A percentile compares a stretch with the other conserved stretches of the same genome.
Evolutionary conservation across 64 coral and sea anemone genomes (phyloP).

Genomic region (Stichodactyla mertensii): DNA sequence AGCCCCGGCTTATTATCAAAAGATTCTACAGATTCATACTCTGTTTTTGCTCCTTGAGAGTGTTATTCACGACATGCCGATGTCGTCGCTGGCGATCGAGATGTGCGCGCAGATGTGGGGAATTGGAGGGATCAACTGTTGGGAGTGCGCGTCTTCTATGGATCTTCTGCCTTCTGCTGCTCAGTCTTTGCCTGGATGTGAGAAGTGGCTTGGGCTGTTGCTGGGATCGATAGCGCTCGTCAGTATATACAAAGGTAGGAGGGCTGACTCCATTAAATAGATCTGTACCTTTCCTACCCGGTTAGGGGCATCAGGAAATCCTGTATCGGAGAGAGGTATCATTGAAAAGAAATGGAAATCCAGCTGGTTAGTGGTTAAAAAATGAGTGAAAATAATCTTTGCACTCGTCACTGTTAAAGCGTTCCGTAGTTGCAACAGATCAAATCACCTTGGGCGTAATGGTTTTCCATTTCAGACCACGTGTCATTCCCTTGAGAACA

Average conservation of each 20-base stretch:
- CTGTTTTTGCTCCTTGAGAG: conserved; percentile 72
- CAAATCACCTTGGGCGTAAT: too few species aligned
- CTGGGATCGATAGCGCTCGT: conserved; percentile 82
- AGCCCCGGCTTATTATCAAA: conserved; percentile 70
- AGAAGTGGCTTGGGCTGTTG: conserved; percentile 79
- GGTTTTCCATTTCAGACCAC: too few species aligned
- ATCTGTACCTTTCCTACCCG: too few species aligned
- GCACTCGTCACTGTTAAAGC: too few species aligned
- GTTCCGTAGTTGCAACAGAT: too few species aligned
- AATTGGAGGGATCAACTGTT: conserved; percentile 74
- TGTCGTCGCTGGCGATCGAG: conserved; percentile 75
- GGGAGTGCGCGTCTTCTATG: conserved; percentile 65
- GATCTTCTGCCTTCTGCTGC: conserved; percentile 16
- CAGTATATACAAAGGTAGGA: conserved; percentile 87
- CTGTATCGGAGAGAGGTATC: too few species aligned
- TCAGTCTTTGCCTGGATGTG: conserved; percentile 58
- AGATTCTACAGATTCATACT: conserved; percentile 82
- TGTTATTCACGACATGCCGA: conserved; percentile 83
- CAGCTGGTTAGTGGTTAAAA: too few species aligned
- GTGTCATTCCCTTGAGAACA: too few species aligned
- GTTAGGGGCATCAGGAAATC: too few species aligned
- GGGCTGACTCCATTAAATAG: neutral
- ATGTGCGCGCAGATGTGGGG: conserved; percentile 92
- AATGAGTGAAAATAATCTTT: too few species aligned
- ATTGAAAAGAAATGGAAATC: too few species aligned